Evolutionary conservation across 2,797 vertebrate genomes (phyloP), one percentile per base, ranked within the genome.

Genomic region (Brachymystax lenok): DNA sequence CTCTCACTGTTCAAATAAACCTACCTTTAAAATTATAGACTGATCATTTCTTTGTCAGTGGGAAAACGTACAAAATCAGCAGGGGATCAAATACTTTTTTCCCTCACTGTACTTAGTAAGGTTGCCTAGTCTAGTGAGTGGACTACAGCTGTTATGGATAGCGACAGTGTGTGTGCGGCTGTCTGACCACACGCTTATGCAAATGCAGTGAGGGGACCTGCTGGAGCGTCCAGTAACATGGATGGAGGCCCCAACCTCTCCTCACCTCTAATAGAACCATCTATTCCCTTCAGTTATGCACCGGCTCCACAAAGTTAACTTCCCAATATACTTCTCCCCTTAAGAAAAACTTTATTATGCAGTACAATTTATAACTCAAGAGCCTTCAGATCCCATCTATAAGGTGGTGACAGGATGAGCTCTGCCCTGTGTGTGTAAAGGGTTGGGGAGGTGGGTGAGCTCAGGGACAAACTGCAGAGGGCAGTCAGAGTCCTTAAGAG

Each of bases 261-360:
- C 59, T 83, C 77, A 71, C 68, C 71, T 76, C 40, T 16, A 69
- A 77, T 51, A 77, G 3, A 70, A 69, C 68, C 69, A 80, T 70
- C 64, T 84, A 78, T 84, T 77, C 75, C 56, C 40, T 69, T 77
- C 71, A 66, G 74, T 81, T 85, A 80, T 77, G 76, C 80, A 76
- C 40, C 16, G 67, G 74, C 74, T 63, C 79, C 78, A 82, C 74
- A 85, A 80, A 86, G 78, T 82, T 69, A 88, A 84, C 77, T 84
- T 85, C 84, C 82, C 77, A 84, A 84, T 63, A 70, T 81, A 84
- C 82, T 84, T 16, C 74, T 74, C 86, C 77, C 78, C 82, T 82
- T 79, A 68, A 89, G 40, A 90, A 77, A 82, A 84, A 90, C 84
- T 82, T 88, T 80, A 89, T 88, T 73, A 89, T 87, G 84, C 79